A percentile compares a stretch with the other conserved stretches of the same genome.
These are phyloP conservation scores for Diaprepes abbreviatus DNA, from an alignment of 2,888 invertebrate genomes.

Conservation along the genomic window DNA sequence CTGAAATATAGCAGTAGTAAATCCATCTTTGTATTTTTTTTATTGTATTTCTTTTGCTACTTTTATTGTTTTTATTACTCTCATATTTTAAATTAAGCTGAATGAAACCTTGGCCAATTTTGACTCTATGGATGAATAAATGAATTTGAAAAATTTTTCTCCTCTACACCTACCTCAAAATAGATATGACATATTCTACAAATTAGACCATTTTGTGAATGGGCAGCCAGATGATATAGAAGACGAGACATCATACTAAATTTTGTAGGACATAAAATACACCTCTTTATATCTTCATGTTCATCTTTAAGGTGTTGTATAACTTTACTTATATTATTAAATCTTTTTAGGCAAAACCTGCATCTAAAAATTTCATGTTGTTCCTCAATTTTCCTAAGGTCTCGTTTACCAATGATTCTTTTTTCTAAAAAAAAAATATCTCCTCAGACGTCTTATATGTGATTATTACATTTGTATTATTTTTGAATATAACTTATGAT, in stretches of 20 bases:
- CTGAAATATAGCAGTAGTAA: too few species aligned
- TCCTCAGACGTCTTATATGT: too few species aligned
- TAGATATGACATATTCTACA: not conserved
- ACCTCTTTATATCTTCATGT: not conserved
- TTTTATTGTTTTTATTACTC: too few species aligned
- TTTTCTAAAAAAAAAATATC: too few species aligned
- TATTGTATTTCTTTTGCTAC: too few species aligned
- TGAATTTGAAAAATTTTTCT: too few species aligned
- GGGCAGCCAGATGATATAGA: not conserved
- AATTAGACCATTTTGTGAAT: not conserved
- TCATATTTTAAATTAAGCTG: too few species aligned
- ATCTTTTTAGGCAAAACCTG: not conserved
- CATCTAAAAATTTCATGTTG: constrained; percentile 1
- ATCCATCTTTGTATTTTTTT: too few species aligned
- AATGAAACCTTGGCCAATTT: too few species aligned
- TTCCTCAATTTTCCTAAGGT: not conserved
- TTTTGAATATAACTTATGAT: too few species aligned
- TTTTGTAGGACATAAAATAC: not conserved
- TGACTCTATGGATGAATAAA: too few species aligned
- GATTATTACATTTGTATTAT: too few species aligned
- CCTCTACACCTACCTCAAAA: not conserved
- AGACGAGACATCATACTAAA: not conserved
- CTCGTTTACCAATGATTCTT: not conserved
- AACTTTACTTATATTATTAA: not conserved
- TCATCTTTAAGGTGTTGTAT: not conserved